Evolutionary conservation across 1,140 invertebrate genomes (phyloP).

Genomic region (Coptotermes formosanus): DNA sequence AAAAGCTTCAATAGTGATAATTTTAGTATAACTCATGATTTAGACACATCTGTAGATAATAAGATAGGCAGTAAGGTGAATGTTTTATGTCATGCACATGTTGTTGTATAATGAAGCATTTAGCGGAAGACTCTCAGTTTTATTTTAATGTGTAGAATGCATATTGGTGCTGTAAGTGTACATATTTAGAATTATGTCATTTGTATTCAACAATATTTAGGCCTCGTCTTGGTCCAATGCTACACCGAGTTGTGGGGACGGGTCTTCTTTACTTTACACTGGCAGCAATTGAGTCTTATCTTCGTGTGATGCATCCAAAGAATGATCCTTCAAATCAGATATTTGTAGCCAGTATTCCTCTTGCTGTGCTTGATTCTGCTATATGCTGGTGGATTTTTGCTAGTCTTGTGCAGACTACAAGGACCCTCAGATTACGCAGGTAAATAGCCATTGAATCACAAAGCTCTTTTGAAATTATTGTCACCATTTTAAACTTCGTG

Average conservation of each 20-base stretch:
- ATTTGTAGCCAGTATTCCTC: slow-evolving; percentile 70
- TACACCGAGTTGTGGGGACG: slow-evolving; percentile 81
- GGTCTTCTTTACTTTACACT: slow-evolving; percentile 80
- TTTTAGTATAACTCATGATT: too few species aligned
- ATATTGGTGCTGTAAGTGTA: neutral
- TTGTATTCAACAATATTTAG: slow-evolving; percentile 49
- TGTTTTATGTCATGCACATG: neutral
- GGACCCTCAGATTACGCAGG: slow-evolving; percentile 79
- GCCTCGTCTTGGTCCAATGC: slow-evolving; percentile 79
- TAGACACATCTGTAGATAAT: too few species aligned
- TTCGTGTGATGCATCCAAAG: slow-evolving; percentile 69
- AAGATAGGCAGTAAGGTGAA: too few species aligned
- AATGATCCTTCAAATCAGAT: slow-evolving; percentile 63
- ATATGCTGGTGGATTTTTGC: slow-evolving; percentile 85
- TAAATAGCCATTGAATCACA: neutral
- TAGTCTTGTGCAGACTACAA: slow-evolving; percentile 83
- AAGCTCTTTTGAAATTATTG: too few species aligned
- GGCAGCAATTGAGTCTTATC: slow-evolving; percentile 77
- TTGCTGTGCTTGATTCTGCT: slow-evolving; percentile 69
- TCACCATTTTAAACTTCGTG: too few species aligned
- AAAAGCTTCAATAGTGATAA: too few species aligned
- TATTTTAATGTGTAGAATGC: neutral
- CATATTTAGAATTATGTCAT: slow-evolving; percentile 28
- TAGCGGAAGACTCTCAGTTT: slow-evolving; percentile 27
- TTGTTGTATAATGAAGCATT: slow-evolving; percentile 27